These are phyloP conservation scores for Poecilia gillii DNA, from an alignment of 2,797 vertebrate genomes.

Conservation along the genomic window DNA sequence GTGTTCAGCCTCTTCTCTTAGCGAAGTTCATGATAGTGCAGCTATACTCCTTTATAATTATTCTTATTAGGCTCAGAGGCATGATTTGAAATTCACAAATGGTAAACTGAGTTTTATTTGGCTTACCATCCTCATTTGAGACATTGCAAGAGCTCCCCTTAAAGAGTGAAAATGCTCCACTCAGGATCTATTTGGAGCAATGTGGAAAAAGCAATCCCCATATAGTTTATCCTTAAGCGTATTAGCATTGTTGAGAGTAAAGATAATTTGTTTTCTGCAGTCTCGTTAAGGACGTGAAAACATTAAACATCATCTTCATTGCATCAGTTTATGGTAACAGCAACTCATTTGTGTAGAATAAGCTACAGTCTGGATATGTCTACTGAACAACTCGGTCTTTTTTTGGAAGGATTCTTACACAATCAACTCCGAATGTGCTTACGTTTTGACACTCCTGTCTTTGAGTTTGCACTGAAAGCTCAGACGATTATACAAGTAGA, in stretches of 20 bases:
- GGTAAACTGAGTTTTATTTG: background rate
- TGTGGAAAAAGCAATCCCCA: background rate
- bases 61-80: background rate
- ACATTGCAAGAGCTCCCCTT: background rate
- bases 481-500: slow-evolving; percentile 12
- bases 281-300: background rate
- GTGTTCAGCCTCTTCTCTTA: background rate
- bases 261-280: background rate
- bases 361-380: background rate
- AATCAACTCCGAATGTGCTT: background rate
- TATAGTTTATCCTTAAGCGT: background rate
- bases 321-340: background rate
- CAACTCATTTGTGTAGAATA: background rate
- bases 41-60: background rate
- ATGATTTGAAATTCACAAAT: background rate
- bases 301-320: background rate
- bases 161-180: background rate
- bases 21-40: background rate
- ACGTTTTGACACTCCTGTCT: background rate
- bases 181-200: background rate
- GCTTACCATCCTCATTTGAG: background rate
- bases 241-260: background rate
- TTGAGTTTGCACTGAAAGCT: slow-evolving; percentile 1
- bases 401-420: background rate
- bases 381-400: background rate